phyloP scores from a whole-genome alignment of 2,888 invertebrate genomes.

The Pseudococcus jackbeardsleyi region DNA sequence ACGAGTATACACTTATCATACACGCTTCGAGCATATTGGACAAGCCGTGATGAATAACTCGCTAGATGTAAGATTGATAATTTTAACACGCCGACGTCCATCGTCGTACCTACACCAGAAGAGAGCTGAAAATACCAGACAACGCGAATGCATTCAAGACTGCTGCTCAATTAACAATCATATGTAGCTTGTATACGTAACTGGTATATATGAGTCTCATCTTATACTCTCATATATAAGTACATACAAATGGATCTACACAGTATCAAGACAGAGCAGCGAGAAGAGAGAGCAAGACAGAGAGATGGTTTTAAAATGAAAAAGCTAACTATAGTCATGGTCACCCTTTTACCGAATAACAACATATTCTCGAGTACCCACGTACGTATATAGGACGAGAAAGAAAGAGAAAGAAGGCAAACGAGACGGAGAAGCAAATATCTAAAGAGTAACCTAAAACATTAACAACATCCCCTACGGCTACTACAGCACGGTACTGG shows the following conservation, averaged over 20 bases:
- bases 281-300: background rate
- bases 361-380: background rate
- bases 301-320: slow-evolving; percentile 11
- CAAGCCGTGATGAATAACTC: background rate
- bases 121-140: background rate
- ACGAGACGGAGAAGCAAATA: background rate
- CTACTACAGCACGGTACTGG: background rate
- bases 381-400: background rate
- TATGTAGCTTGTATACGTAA: background rate
- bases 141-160: background rate
- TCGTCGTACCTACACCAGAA: background rate
- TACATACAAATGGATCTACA: background rate
- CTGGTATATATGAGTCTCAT: background rate
- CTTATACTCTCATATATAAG: background rate
- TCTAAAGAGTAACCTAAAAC: slow-evolving; percentile 33
- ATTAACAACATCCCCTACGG: slow-evolving; percentile 34
- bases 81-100: background rate
- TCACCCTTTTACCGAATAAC: slow-evolving; percentile 12
- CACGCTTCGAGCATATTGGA: background rate
- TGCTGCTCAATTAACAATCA: background rate
- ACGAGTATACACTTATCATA: background rate
- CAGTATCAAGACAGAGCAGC: background rate
- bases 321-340: slow-evolving; percentile 7
- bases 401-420: background rate
- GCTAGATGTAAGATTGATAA: slow-evolving; percentile 12